Conservation (phyloP, 2,888 invertebrate species). For the Nasonia oneida region DNA sequence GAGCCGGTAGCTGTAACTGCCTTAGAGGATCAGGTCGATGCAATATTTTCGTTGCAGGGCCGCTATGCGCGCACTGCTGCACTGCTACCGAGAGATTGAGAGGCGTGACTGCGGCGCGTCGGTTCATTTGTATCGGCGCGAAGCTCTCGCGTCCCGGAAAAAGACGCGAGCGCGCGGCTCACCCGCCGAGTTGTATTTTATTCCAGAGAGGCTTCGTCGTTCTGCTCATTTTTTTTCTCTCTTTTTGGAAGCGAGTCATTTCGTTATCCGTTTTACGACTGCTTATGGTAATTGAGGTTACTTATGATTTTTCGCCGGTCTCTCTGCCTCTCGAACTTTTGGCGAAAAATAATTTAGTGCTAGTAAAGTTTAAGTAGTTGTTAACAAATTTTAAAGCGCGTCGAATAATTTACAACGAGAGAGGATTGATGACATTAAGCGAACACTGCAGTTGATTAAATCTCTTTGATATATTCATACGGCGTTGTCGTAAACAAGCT, state of each 20-base stretch:
- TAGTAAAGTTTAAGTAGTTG: conserved; percentile 54
- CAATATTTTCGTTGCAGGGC: conserved; percentile 40
- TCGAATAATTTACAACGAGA: conserved; percentile 35
- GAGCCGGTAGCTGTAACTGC: background rate
- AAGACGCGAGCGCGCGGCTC: conserved; percentile 26
- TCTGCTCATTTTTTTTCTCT: conserved; percentile 29
- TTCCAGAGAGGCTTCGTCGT: conserved; percentile 6
- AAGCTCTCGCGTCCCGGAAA: conserved; percentile 43
- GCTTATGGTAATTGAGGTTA: conserved; percentile 56
- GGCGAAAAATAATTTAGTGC: conserved; percentile 51
- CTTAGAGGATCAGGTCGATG: background rate
- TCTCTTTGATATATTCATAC: conserved; percentile 29
- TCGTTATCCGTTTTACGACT: conserved; percentile 57
- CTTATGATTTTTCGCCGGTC: conserved; percentile 35
- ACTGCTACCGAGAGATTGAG: conserved; percentile 38
- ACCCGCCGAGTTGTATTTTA: conserved; percentile 50
- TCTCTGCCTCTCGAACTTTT: conserved; percentile 3
- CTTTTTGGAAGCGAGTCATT: conserved; percentile 27
- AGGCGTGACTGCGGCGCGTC: conserved; percentile 43
- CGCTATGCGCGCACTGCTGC: background rate
- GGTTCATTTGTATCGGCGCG: conserved; percentile 25
- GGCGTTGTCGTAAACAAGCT: conserved; percentile 27
- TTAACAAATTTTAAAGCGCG: conserved; percentile 34
- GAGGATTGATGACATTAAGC: conserved; percentile 47
- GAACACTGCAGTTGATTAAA: conserved; percentile 15